A percentile compares a stretch with the other conserved stretches of the same genome.
Evolutionary conservation across 2,113 vertebrate genomes (phyloP).

Genomic region (Podarcis raffonei): DNA sequence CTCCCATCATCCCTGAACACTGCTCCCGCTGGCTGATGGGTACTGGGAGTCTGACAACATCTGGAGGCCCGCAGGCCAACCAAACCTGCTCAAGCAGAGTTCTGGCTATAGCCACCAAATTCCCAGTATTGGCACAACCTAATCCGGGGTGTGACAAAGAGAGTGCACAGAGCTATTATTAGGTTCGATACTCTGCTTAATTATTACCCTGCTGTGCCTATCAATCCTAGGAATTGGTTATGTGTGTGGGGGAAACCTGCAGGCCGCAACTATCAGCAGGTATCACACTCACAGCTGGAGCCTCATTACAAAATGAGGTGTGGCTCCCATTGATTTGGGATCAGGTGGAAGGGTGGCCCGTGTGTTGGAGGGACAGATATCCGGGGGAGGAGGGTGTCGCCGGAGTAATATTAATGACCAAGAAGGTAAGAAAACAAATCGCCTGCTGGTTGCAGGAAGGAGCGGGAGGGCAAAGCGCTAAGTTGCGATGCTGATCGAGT

Average conservation of each 20-base stretch:
- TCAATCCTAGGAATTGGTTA: background rate
- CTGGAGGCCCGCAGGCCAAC: background rate
- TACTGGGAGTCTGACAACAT: background rate
- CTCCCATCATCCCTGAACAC: no score
- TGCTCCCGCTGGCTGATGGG: background rate
- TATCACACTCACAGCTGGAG: background rate
- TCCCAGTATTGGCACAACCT: no score
- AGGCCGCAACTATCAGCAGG: background rate
- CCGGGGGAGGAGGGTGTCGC: background rate
- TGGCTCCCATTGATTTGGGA: conserved; percentile 19
- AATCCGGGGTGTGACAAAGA: background rate
- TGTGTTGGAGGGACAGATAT: background rate
- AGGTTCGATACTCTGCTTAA: conserved; percentile 6
- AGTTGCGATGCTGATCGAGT: background rate
- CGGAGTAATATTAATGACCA: no score
- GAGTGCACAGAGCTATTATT: conserved; percentile 25
- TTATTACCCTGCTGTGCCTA: conserved; percentile 21
- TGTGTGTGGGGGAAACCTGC: background rate
- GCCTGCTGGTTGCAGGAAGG: background rate
- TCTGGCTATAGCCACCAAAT: background rate
- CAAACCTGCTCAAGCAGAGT: no score
- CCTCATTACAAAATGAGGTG: conserved; percentile 4
- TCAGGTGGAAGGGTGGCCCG: background rate
- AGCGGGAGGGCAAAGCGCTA: background rate
- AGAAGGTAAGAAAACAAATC: background rate